Conservation (phyloP, 2,888 invertebrate genomes). For the Eristalinus sepulchralis region DNA sequence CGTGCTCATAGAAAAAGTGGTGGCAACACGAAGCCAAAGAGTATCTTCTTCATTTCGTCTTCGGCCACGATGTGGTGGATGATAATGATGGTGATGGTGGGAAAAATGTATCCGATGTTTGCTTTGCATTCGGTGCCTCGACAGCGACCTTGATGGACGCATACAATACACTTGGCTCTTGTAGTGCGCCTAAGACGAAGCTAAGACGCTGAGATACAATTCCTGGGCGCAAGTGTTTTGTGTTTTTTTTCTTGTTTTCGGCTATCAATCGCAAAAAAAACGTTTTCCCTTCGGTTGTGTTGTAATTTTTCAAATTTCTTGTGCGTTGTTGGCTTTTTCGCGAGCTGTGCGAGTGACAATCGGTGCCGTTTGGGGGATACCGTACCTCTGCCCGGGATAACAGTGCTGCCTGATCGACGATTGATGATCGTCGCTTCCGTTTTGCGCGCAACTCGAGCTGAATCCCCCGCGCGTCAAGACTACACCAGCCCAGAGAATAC, state of each 20-base stretch:
- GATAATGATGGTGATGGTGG: conserved; percentile 69
- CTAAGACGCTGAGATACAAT: conserved; percentile 35
- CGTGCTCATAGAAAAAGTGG: conserved; percentile 16
- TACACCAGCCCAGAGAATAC: conserved; percentile 16
- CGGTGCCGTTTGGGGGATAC: conserved; percentile 33
- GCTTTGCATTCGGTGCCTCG: conserved; percentile 78
- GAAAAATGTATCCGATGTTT: conserved; percentile 72
- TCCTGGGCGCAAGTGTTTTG: not conserved
- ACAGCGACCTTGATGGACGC: conserved; percentile 81
- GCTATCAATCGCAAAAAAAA: not conserved
- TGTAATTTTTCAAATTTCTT: conserved; percentile 1
- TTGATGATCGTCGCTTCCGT: conserved; percentile 42
- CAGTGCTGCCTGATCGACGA: conserved; percentile 39
- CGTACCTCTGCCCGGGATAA: conserved; percentile 20
- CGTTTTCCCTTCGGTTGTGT: conserved; percentile 23
- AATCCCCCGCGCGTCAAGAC: conserved; percentile 1
- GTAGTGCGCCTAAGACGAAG: conserved; percentile 13
- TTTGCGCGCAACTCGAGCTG: conserved; percentile 51
- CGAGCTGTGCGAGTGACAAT: conserved; percentile 24
- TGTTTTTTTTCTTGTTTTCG: not conserved
- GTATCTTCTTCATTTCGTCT: conserved; percentile 71
- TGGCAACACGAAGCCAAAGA: conserved; percentile 39
- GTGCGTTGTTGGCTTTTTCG: not conserved
- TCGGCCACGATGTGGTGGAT: conserved; percentile 47
- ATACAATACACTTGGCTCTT: conserved; percentile 72